Percentiles rank a stretch among this genome's conserved stretches.
Evolutionary conservation across 2,113 vertebrate species (phyloP).

Genomic region (Mormoops blainvillei): DNA sequence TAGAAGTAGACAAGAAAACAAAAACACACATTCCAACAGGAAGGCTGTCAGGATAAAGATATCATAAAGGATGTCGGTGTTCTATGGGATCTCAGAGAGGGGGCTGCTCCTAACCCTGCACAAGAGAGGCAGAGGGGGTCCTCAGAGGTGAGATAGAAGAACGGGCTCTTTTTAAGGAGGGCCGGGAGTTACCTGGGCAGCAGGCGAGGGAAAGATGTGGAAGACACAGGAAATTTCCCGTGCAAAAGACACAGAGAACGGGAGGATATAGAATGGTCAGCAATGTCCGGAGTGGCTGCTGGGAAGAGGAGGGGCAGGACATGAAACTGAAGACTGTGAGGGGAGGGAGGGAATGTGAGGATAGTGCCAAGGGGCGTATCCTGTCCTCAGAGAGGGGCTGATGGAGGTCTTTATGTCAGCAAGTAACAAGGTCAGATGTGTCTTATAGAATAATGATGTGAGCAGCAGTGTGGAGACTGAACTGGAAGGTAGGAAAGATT

Average conservation of each 20-base stretch:
- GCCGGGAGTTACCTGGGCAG: background rate
- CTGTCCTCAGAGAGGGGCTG: background rate
- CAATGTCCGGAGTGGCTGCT: background rate
- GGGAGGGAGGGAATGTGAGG: background rate
- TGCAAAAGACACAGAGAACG: background rate
- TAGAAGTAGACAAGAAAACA: background rate
- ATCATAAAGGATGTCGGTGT: background rate
- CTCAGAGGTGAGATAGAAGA: too few relatives aligned
- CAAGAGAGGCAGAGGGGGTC: background rate
- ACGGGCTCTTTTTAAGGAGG: background rate
- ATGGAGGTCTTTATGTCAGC: slow-evolving; percentile 14
- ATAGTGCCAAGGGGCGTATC: background rate
- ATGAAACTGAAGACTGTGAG: background rate
- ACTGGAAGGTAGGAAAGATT: background rate
- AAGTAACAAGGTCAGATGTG: slow-evolving; percentile 44
- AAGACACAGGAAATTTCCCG: background rate
- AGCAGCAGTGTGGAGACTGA: background rate
- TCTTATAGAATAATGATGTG: slow-evolving; percentile 38
- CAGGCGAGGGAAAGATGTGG: background rate
- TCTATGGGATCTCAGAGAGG: background rate
- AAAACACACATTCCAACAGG: background rate
- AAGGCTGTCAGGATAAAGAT: background rate
- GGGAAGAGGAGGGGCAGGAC: background rate
- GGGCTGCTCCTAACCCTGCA: background rate
- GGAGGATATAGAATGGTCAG: background rate